Evolutionary conservation across 2,888 invertebrate genomes (phyloP), one percentile per base, ranked within the genome.

Genomic region (Nesidiocoris tenuis): DNA sequence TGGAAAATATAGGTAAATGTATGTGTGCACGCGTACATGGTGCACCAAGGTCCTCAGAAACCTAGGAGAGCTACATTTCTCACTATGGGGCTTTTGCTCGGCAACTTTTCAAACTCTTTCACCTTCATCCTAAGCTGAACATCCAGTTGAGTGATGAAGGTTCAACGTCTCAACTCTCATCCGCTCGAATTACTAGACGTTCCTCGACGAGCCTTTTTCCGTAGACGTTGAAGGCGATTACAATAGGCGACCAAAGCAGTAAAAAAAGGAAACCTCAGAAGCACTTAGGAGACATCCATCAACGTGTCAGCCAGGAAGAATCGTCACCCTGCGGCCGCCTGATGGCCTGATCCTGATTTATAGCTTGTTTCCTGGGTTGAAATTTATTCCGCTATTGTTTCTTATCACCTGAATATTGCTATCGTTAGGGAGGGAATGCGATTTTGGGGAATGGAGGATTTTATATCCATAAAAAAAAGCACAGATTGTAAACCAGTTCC

Each of bases 261-360:
- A 17, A 24, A 65, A 65, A 65, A 39, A 64, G 25, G 25, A 64
- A 63, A 39, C 54, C 65, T 39, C 25, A 65, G 25, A 24, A 25
- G n/a, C 25, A 12, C 24, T 24, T 65, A 24, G 54, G 25, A 63
- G 21, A 63, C 65, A 65, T 65, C 65, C 65, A 65, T 65, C 65
- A 65, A 65, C 65, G 65, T 65, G 65, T 65, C 39, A 24, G 17
- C 25, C 24, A 39, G 25, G 2, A 39, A 65, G 39, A 65, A 65
- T 65, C 39, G 65, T 39, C 65, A 65, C 65, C 65, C 19, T 18
- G 39, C 39, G n/a, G 39, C 2, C 22, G 64, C 19, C 64, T 64
- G 64, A 25, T 64, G 64, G 65, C 1, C 65, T 39, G 17, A 39
- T 18, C 39, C 65, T 65, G 65, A 65, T 65, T 65, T 65, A 65